phyloP scores from a whole-genome alignment of 2,113 vertebrate genomes.

The Etia nguti region DNA sequence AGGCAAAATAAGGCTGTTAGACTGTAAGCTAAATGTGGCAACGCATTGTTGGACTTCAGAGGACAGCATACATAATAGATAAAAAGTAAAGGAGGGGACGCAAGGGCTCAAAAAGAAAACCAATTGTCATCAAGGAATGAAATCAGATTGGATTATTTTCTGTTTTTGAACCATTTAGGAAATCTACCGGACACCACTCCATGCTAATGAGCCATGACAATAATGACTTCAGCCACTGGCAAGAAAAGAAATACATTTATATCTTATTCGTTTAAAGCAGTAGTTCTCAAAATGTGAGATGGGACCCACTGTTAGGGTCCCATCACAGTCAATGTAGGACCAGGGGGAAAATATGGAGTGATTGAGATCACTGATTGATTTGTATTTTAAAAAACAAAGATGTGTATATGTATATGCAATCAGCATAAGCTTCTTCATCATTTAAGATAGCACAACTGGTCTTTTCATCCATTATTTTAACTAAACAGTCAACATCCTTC shows the following conservation, averaged over 20 bases:
- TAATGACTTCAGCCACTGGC: background rate
- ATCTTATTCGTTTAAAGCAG: background rate
- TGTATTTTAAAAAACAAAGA: background rate
- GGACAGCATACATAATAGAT: conserved; percentile 45
- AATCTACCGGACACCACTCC: background rate
- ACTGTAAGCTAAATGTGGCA: conserved; percentile 48
- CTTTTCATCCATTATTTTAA: background rate
- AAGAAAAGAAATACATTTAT: background rate
- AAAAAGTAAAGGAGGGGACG: conserved; percentile 20
- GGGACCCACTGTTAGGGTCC: background rate
- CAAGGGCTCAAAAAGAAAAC: background rate
- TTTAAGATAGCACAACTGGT: background rate
- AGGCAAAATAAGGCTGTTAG: conserved; percentile 46
- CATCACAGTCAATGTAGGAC: background rate
- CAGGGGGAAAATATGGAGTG: background rate
- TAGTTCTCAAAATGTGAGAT: background rate
- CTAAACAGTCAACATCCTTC: background rate
- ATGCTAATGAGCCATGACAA: background rate
- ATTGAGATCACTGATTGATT: background rate
- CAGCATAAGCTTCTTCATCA: background rate
- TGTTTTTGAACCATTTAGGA: background rate
- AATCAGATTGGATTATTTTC: background rate
- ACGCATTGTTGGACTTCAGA: conserved; percentile 48
- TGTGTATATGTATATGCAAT: background rate
- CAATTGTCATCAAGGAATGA: conserved; percentile 18